Percentiles rank a stretch among this genome's conserved stretches.
These are phyloP conservation scores for Entomyzon cyanotis DNA, from an alignment of 2,113 vertebrate genomes.

Conservation along the genomic window DNA sequence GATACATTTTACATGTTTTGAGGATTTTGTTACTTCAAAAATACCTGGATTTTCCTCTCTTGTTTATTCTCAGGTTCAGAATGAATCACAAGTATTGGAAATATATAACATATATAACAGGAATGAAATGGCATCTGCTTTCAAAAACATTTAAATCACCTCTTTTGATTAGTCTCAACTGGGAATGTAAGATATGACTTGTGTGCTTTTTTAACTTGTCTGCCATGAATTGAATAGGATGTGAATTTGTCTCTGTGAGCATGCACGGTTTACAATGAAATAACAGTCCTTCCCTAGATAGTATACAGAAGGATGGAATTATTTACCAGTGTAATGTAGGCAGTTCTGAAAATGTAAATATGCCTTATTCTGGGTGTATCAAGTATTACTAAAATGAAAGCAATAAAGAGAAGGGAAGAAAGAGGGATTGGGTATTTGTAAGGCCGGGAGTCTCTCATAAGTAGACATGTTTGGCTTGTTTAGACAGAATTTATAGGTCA, in stretches of 20 bases:
- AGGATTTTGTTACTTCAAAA: background rate
- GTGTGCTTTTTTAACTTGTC: background rate
- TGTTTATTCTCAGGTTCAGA: background rate
- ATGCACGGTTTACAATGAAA: background rate
- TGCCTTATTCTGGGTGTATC: background rate
- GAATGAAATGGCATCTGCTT: background rate
- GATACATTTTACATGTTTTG: background rate
- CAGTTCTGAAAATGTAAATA: background rate
- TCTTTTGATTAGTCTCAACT: background rate
- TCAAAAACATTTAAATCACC: background rate
- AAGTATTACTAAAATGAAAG: background rate
- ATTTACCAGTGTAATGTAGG: background rate
- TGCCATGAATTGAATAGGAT: background rate
- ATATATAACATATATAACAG: background rate
- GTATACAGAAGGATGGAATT: background rate
- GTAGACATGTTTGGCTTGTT: background rate
- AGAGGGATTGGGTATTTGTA: background rate
- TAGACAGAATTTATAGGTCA: background rate
- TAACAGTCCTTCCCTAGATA: background rate
- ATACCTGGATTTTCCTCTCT: background rate
- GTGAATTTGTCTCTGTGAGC: background rate
- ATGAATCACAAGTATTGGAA: background rate
- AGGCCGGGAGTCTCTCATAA: background rate
- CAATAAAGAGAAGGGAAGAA: background rate
- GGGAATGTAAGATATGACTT: background rate